Base-by-base conservation (phyloP, 2,797 vertebrate genomes). In the Rhinogobio ventralis region DNA sequence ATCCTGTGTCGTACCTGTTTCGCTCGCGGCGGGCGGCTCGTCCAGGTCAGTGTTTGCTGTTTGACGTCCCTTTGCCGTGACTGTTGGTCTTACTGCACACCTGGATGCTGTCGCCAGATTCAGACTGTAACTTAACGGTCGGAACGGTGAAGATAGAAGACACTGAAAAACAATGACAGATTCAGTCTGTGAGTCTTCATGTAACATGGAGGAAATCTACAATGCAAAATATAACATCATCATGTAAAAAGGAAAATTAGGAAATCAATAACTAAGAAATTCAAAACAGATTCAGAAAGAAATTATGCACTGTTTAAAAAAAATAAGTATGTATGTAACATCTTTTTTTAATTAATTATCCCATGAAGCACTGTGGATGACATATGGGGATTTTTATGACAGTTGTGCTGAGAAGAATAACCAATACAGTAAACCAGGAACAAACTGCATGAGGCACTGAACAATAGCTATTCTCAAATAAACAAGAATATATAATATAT, bases 131-230 rank as follows among this genome's bases (percentile, higher is more conserved):
- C 94, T 96, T 97, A 93, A 99, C 94, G 93, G 95, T 96, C 91
- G 95, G 95, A 91, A 97, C 93, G 42, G 95, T 96, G 95, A 98
- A 98, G 95, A 99, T 96, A 95, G 97, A 97, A 94, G 96, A 97
- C 97, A 99, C 97, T 99, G 39, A 33, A 46, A 71, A 17, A 85
- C 23, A 82, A 60, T 49, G 5, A 80, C 30, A 79, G 42, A 49
- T 14, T 69, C 69, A 46, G 39, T n/a, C 33, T 23, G 8, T n/a
- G 20, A 69, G 39, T 15, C n/a, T 28, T 0, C 9, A 49, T 46
- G 1, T 2, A 25, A 15, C 14, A 1, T 30, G n/a, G 2, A 30
- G 30, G 25, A 72, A 71, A 45, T 7, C 36, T 42, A 73, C n/a
- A 17, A 28, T 5, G 42, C 15, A 73, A 49, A 9, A 10, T 17